These are phyloP conservation scores for Dendrolimus punctatus DNA, from an alignment of 1,140 invertebrate species.

Conservation along the genomic window DNA sequence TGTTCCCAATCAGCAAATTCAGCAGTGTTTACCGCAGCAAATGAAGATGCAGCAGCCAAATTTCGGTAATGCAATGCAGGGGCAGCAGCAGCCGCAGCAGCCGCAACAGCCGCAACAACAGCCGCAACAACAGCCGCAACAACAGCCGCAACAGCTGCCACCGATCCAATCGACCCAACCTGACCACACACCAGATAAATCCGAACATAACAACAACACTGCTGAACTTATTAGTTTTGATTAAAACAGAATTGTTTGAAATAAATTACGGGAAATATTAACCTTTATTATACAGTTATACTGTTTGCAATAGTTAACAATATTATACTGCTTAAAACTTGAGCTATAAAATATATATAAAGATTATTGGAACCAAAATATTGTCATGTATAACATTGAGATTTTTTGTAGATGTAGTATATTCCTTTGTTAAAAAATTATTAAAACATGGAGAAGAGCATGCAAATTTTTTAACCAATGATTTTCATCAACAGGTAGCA, in stretches of 20 bases:
- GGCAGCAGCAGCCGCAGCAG: constrained; percentile 16
- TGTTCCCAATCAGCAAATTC: constrained; percentile 23
- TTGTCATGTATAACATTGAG: constrained; percentile 18
- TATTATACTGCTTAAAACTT: constrained; percentile 17
- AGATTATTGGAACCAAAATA: constrained; percentile 20
- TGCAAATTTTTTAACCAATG: not conserved
- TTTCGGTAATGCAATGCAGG: constrained; percentile 34
- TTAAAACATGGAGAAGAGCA: constrained; percentile 2
- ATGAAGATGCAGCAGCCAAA: constrained; percentile 46
- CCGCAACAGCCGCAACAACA: not conserved
- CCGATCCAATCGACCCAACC: constrained; percentile 40
- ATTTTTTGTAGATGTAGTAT: constrained; percentile 11
- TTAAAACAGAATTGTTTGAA: constrained; percentile 52
- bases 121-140: too few species aligned
- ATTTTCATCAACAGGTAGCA: constrained; percentile 3
- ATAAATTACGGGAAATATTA: constrained; percentile 17
- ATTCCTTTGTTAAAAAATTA: not conserved
- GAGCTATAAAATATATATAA: constrained; percentile 7
- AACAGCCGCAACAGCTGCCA: constrained; percentile 10
- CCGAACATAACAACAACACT: constrained; percentile 72
- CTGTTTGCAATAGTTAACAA: constrained; percentile 13
- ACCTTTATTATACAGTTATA: not conserved
- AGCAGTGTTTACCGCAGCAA: constrained; percentile 16
- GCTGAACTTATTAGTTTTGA: constrained; percentile 83
- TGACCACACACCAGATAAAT: constrained; percentile 40